Conservation (phyloP, 35 echinoderm and acorn worm genomes). For the Apostichopus californicus region DNA sequence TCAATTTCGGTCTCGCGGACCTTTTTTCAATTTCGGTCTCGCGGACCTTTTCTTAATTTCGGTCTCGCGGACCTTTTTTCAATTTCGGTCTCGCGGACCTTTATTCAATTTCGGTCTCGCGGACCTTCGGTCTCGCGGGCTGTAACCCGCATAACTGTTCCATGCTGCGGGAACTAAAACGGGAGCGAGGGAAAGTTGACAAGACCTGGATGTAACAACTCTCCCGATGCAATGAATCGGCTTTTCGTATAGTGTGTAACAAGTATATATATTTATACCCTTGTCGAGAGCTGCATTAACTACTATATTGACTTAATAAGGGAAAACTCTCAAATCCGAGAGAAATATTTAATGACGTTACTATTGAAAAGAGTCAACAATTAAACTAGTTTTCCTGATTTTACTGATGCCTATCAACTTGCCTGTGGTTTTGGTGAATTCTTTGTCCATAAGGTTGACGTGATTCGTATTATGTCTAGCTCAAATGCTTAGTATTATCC, state of each 20-base stretch:
- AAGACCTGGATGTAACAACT: neutral
- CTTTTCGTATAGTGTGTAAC: neutral
- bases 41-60: no score
- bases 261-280: neutral
- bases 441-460: neutral
- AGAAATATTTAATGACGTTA: neutral
- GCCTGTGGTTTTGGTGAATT: neutral
- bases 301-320: neutral
- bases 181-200: neutral
- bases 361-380: neutral
- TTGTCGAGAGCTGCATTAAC: neutral
- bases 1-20: no score
- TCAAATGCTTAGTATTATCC: neutral
- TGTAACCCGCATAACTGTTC: neutral
- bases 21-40: no score
- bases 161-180: neutral
- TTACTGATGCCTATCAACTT: neutral
- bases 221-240: neutral
- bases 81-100: no score
- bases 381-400: neutral
- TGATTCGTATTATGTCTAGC: neutral
- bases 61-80: no score
- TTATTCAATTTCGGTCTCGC: no score
- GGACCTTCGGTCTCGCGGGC: no score
- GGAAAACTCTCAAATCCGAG: neutral